Evolutionary conservation across 2,113 vertebrate genomes (phyloP).

Genomic region (Coptodon bakossiorum): DNA sequence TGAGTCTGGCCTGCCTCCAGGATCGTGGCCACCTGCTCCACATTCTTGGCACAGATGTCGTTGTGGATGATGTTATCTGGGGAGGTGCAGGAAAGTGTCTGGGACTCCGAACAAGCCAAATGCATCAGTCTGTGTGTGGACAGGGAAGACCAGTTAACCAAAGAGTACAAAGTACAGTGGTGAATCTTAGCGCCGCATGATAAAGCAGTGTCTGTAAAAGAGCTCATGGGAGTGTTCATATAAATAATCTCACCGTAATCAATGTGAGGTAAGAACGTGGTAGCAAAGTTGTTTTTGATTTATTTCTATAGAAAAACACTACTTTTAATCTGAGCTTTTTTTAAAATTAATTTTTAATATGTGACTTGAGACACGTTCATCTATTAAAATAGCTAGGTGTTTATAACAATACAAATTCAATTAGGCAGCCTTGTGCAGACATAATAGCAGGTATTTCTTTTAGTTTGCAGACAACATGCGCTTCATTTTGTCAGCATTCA

Average conservation of each 20-base stretch:
- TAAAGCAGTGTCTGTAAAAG: not conserved
- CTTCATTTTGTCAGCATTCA: not conserved
- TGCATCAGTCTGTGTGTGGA: not conserved
- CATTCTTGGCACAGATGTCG: not conserved
- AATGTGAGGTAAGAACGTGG: not conserved
- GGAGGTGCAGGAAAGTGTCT: not conserved
- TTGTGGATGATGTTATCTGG: not conserved
- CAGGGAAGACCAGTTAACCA: not conserved
- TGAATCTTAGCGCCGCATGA: not conserved
- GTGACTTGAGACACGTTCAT: not conserved
- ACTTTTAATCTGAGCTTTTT: not conserved
- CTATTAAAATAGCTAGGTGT: not conserved
- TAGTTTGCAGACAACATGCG: not conserved
- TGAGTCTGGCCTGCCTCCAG: not conserved
- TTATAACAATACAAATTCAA: not conserved
- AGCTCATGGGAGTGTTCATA: not conserved
- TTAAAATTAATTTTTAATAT: not conserved
- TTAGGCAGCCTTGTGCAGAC: not conserved
- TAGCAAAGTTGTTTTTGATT: not conserved
- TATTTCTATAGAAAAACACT: not conserved
- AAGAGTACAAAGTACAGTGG: not conserved
- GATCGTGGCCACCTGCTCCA: not conserved
- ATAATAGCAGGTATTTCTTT: not conserved
- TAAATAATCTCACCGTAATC: not conserved
- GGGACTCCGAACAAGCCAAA: not conserved